phyloP scores from a whole-genome alignment of 2,113 vertebrate genomes.

The Cebus imitator region DNA sequence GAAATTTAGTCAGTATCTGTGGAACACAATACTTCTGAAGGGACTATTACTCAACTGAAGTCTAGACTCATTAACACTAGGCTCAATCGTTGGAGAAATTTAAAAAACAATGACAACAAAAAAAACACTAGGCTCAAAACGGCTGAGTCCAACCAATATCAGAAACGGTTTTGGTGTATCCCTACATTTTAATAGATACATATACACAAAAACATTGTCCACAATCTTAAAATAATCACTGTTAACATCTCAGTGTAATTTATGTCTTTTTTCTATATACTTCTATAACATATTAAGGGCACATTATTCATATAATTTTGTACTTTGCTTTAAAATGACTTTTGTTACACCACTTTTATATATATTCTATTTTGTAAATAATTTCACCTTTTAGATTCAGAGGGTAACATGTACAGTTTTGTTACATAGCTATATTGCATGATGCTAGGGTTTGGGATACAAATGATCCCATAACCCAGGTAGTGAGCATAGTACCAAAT shows the following conservation, averaged over 20 bases:
- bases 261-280: background rate
- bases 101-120: too few relatives aligned
- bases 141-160: background rate
- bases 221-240: background rate
- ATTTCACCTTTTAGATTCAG: too few relatives aligned
- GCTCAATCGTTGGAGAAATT: background rate
- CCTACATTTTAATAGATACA: background rate
- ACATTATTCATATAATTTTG: background rate
- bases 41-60: background rate
- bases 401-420: too few relatives aligned
- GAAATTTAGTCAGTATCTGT: background rate
- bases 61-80: background rate
- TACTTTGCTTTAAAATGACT: background rate
- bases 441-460: too few relatives aligned
- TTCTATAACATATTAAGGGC: background rate
- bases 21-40: background rate
- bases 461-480: too few relatives aligned
- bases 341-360: background rate
- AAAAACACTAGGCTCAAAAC: background rate
- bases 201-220: background rate
- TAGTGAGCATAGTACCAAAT: too few relatives aligned
- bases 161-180: background rate
- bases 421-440: too few relatives aligned
- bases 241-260: background rate
- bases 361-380: background rate